phyloP scores from a whole-genome alignment of 2,113 vertebrate species.

The Amia ocellicauda region DNA sequence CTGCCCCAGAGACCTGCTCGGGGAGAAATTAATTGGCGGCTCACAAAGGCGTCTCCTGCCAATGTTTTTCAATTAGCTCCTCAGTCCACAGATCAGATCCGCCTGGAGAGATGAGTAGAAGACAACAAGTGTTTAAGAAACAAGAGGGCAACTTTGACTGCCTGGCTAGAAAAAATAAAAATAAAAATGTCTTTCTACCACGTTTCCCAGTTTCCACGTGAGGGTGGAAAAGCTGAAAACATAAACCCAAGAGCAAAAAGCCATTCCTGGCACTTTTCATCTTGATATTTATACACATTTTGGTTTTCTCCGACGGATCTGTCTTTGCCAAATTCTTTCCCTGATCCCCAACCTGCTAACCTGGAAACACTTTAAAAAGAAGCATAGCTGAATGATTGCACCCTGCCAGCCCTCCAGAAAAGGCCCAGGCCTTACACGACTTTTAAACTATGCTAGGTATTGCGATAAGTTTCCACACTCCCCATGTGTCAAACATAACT shows the following conservation, averaged over 20 bases:
- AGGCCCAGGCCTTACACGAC: slow-evolving; percentile 16
- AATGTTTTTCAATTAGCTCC: slow-evolving; percentile 5
- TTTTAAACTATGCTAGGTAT: slow-evolving; percentile 5
- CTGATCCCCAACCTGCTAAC: slow-evolving; percentile 37
- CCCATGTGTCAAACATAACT: slow-evolving; percentile 1
- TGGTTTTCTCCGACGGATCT: slow-evolving; percentile 17
- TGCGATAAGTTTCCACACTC: slow-evolving; percentile 10
- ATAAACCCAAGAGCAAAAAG: background rate
- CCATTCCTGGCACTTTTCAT: background rate
- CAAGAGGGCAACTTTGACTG: background rate
- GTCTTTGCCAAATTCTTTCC: slow-evolving; percentile 26
- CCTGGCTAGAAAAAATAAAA: too few relatives aligned
- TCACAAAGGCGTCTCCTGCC: background rate
- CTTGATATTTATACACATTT: background rate
- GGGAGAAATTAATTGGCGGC: background rate
- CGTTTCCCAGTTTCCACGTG: too few relatives aligned
- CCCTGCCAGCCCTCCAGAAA: slow-evolving; percentile 13
- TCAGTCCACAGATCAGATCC: background rate
- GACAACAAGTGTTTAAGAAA: too few relatives aligned
- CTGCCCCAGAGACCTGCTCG: background rate
- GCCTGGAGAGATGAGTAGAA: background rate
- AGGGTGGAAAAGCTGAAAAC: background rate
- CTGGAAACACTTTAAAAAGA: slow-evolving; percentile 28
- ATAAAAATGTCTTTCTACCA: too few relatives aligned
- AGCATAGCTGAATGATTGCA: slow-evolving; percentile 25